Evolutionary conservation across 2,888 invertebrate genomes (phyloP), one percentile per base, ranked within the genome.

Genomic region (Coremacera marginata): DNA sequence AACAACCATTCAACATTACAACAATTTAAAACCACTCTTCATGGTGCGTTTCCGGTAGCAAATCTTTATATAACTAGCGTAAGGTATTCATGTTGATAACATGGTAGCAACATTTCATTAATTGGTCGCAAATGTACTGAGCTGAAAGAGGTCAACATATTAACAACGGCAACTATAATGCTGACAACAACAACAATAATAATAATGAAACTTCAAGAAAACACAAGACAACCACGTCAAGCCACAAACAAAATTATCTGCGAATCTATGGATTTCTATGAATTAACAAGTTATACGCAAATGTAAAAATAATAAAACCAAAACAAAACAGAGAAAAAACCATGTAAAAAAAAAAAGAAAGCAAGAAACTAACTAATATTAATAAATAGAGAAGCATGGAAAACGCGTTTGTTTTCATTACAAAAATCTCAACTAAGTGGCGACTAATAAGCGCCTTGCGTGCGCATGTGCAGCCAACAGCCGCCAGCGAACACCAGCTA

Each of bases 1-100:
- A 44, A 44, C 44, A 44, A 44, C 52, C 31, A 37, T 11, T 14
- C 84, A 84, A 84, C 84, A 84, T 84, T 77, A 70, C 68, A 80
- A 80, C 11, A 44, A 44, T 44, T 44, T 44, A 44, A 44, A 44
- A 44, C 44, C 14, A 44, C 44, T 44, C 44, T 44, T 44, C 44
- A 55, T 55, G n/a, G 37, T 65, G 16, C 52, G 52, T 70, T 70
- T 70, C 70, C 70, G 70, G 70, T 70, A 52, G 70, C 70, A 70
- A 52, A 52, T 52, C 14, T 52, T 31, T 27, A 11, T 27, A 16
- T 11, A 52, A 14, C 51, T 11, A 52, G 2, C 51, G n/a, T 9
- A 51, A 27, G 9, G 19, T 44, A 44, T 27, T 49, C 49, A 25
- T n/a, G 25, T 11, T 25, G 25, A 19, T 19, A 25, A 51, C 49